Conservation (phyloP, 1,140 invertebrate species). For the Macrobrachium nipponense region DNA sequence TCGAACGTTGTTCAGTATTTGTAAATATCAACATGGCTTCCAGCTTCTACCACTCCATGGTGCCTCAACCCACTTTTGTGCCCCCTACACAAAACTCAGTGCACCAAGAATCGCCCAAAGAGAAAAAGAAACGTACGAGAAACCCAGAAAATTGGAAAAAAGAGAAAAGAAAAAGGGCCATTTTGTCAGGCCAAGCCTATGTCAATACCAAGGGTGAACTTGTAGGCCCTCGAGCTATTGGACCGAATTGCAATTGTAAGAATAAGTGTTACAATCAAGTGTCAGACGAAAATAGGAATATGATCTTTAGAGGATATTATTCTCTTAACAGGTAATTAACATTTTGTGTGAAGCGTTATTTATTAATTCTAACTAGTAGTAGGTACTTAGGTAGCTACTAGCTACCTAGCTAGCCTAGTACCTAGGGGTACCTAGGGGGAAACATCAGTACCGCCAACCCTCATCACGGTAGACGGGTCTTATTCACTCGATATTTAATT, state of each 20-base stretch:
- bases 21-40: constrained; percentile 60
- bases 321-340: constrained; percentile 70
- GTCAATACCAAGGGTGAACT: constrained; percentile 73
- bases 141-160: constrained; percentile 71
- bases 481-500: no score
- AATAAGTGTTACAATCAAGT: constrained; percentile 70
- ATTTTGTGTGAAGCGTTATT: not conserved
- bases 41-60: constrained; percentile 57
- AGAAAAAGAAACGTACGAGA: constrained; percentile 59
- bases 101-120: constrained; percentile 32
- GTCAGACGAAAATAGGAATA: constrained; percentile 70
- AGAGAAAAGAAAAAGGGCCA: constrained; percentile 73
- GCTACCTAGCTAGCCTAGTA: not conserved
- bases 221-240: constrained; percentile 71
- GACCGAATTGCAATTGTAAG: constrained; percentile 72
- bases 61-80: constrained; percentile 51
- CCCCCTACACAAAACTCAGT: constrained; percentile 50
- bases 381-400: no score
- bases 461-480: no score
- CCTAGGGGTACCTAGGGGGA: not conserved
- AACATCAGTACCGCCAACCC: no score
- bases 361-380: no score
- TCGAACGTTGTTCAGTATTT: constrained; percentile 32
- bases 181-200: constrained; percentile 72
- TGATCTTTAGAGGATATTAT: constrained; percentile 73